Conservation (phyloP, 2,888 invertebrate genomes). For the Oeneis ivallda region DNA sequence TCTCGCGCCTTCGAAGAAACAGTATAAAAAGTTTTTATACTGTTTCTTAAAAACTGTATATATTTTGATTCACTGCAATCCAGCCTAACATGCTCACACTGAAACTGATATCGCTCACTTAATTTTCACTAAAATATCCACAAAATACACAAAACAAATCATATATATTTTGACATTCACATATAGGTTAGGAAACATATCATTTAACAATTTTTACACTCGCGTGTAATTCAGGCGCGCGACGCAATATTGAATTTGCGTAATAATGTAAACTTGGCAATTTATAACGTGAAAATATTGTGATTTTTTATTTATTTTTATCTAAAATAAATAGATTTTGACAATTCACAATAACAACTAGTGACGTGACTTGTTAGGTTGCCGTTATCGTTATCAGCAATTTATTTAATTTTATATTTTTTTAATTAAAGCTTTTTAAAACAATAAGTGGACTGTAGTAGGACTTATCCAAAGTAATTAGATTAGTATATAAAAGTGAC, state of each 20-base stretch:
- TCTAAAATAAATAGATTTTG: conserved; percentile 42
- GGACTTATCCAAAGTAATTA: too few species aligned
- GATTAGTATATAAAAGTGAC: too few species aligned
- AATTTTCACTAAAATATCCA: conserved; percentile 17
- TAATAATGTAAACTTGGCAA: neutral
- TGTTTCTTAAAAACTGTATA: conserved; percentile 10
- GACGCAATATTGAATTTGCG: conserved; percentile 6
- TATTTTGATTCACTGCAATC: conserved; percentile 16
- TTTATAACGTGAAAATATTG: conserved; percentile 1
- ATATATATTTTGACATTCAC: conserved; percentile 30
- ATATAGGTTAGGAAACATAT: conserved; percentile 38
- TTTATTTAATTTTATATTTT: neutral
- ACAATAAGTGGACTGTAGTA: too few species aligned
- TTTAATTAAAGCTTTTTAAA: too few species aligned
- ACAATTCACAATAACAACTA: conserved; percentile 46
- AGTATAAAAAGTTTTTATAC: too few species aligned
- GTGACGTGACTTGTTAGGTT: conserved; percentile 34
- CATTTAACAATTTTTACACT: conserved; percentile 12
- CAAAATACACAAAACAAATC: conserved; percentile 25
- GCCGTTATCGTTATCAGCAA: conserved; percentile 7
- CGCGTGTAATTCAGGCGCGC: neutral
- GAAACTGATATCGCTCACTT: conserved; percentile 4
- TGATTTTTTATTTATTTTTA: conserved; percentile 32
- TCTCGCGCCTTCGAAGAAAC: conserved; percentile 29
- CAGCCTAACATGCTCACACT: conserved; percentile 21